These are phyloP conservation scores for Spea bombifrons DNA, from an alignment of 2,113 vertebrate species.

Conservation along the genomic window DNA sequence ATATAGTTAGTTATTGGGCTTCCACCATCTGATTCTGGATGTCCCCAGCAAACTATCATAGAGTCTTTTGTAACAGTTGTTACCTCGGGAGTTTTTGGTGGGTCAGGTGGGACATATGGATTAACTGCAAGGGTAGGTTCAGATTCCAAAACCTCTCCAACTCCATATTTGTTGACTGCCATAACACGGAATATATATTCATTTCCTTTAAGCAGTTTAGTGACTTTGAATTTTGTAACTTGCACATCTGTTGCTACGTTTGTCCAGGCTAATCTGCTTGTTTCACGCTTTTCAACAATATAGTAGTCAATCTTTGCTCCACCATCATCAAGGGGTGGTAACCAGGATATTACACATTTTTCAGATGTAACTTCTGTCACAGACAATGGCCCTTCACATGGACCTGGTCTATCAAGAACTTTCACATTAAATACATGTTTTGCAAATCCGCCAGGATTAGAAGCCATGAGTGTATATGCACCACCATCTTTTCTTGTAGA, in stretches of 20 bases:
- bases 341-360: slow-evolving; percentile 87
- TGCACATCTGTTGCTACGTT: slow-evolving; percentile 81
- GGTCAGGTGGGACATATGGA: slow-evolving; percentile 84
- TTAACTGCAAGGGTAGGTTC: slow-evolving; percentile 84
- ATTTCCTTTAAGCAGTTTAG: slow-evolving; percentile 92
- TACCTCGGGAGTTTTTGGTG: slow-evolving; percentile 87
- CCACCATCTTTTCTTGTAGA: slow-evolving; percentile 87
- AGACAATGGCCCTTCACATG: slow-evolving; percentile 83
- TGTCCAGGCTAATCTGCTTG: slow-evolving; percentile 94
- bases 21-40: slow-evolving; percentile 87
- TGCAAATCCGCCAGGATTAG: slow-evolving; percentile 92
- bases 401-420: slow-evolving; percentile 94
- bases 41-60: slow-evolving; percentile 93
- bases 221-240: slow-evolving; percentile 82
- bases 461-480: slow-evolving; percentile 86
- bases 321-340: slow-evolving; percentile 87
- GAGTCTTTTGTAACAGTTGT: slow-evolving; percentile 91
- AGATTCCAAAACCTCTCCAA: slow-evolving; percentile 90
- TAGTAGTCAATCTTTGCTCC: slow-evolving; percentile 92
- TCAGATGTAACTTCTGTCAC: slow-evolving; percentile 86
- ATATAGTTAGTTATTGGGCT: slow-evolving; percentile 89
- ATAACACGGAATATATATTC: slow-evolving; percentile 97
- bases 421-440: slow-evolving; percentile 95
- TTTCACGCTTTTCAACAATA: slow-evolving; percentile 93
- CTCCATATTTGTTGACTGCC: slow-evolving; percentile 95